Evolutionary conservation across 2,113 vertebrate species (phyloP).

Genomic region (Sarotherodon lohbergeri): DNA sequence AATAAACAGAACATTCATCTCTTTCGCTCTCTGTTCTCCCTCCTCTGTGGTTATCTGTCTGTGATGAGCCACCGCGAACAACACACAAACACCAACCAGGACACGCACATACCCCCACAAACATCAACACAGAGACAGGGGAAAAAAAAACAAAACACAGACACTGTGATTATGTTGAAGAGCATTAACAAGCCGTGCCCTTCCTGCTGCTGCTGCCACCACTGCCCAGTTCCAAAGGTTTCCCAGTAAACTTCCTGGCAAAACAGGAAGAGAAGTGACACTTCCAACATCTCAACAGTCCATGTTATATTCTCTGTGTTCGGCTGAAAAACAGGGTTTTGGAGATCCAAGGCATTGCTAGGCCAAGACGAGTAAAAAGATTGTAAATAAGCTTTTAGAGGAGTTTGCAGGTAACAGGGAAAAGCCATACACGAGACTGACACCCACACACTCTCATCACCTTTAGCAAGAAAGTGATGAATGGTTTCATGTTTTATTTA

Average conservation of each 20-base stretch:
- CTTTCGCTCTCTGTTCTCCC: conserved; percentile 74
- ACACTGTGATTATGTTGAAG: conserved; percentile 35
- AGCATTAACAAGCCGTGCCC: conserved; percentile 48
- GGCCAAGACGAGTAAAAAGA: neutral
- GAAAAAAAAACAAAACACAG: conserved; percentile 5
- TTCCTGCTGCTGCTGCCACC: conserved; percentile 44
- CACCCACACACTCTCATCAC: neutral
- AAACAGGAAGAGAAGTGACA: neutral
- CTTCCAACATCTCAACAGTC: neutral
- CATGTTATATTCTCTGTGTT: neutral
- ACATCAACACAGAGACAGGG: conserved; percentile 31
- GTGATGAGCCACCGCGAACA: conserved; percentile 34
- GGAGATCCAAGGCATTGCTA: neutral
- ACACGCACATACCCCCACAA: conserved; percentile 31
- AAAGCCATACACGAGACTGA: neutral
- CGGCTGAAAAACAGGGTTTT: neutral
- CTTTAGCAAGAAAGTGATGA: neutral
- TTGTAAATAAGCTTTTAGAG: neutral
- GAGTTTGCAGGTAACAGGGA: neutral
- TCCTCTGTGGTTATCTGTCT: conserved; percentile 76
- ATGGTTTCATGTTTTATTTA: neutral
- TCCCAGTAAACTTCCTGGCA: neutral
- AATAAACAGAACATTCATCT: conserved; percentile 79
- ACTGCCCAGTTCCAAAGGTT: conserved; percentile 7
- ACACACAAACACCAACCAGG: conserved; percentile 24